phyloP scores from a whole-genome alignment of 2,113 vertebrate species.

The Sialia sialis region DNA sequence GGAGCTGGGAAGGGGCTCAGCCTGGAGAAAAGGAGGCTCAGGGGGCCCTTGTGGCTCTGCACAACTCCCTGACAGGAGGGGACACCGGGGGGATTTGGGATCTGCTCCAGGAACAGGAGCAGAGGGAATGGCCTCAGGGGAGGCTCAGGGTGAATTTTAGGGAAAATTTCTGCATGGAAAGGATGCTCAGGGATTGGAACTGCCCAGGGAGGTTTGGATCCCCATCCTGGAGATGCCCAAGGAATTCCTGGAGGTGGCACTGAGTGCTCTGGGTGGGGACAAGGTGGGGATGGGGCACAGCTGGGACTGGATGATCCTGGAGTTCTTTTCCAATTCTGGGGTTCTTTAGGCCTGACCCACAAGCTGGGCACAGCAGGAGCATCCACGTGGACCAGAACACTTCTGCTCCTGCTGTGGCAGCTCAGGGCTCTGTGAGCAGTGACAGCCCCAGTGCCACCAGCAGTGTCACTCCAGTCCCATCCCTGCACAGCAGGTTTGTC shows the following conservation, averaged over 20 bases:
- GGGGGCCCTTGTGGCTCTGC: neutral
- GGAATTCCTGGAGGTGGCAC: neutral
- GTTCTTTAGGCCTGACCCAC: neutral
- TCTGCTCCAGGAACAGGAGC: neutral
- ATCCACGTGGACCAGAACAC: fast-evolving
- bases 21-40: neutral
- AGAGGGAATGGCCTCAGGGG: neutral
- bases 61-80: neutral
- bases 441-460: fast-evolving
- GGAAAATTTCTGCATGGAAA: neutral
- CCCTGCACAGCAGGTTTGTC: neutral
- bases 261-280: neutral
- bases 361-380: neutral
- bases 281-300: neutral
- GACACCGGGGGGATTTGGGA: neutral
- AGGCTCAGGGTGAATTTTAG: too few relatives aligned
- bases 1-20: neutral
- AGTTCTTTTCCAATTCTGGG: neutral
- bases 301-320: fast-evolving
- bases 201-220: neutral
- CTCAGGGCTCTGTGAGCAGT: neutral
- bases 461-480: neutral
- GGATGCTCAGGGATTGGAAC: neutral
- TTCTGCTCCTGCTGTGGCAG: neutral
- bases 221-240: too few relatives aligned